These are phyloP conservation scores for Gymnocheta viridis DNA, from an alignment of 2,888 invertebrate species.

Conservation along the genomic window DNA sequence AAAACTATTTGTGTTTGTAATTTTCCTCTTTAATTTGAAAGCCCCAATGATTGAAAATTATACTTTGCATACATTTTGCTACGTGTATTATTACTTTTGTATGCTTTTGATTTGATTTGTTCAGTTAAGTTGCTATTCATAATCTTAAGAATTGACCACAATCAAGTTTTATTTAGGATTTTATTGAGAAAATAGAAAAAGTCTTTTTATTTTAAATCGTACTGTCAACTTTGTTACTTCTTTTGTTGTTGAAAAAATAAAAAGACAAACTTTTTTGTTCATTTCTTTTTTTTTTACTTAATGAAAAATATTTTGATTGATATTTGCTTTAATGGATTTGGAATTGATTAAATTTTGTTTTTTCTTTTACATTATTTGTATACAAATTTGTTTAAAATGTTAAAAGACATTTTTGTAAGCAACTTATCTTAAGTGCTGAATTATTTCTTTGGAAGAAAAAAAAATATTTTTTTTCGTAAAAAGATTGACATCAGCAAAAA, in stretches of 20 bases:
- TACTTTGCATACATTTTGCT: neutral
- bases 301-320: conserved; percentile 41
- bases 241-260: neutral
- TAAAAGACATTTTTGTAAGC: neutral
- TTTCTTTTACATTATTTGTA: conserved; percentile 8
- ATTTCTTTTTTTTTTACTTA: neutral
- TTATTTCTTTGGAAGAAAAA: neutral
- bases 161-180: conserved; percentile 22
- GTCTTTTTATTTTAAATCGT: neutral
- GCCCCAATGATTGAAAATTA: neutral
- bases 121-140: conserved; percentile 2
- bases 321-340: conserved; percentile 48
- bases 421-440: neutral
- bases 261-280: conserved; percentile 10
- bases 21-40: neutral
- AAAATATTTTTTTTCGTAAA: neutral
- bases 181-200: neutral
- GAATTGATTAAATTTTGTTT: conserved; percentile 57
- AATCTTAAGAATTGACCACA: conserved; percentile 27
- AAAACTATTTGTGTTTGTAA: too few species aligned
- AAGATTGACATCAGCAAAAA: conserved; percentile 8
- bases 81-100: neutral
- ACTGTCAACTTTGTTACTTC: neutral
- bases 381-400: neutral
- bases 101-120: neutral